These are phyloP conservation scores for Cheilosia scutellata DNA, from an alignment of 2,888 invertebrate species.

Conservation along the genomic window DNA sequence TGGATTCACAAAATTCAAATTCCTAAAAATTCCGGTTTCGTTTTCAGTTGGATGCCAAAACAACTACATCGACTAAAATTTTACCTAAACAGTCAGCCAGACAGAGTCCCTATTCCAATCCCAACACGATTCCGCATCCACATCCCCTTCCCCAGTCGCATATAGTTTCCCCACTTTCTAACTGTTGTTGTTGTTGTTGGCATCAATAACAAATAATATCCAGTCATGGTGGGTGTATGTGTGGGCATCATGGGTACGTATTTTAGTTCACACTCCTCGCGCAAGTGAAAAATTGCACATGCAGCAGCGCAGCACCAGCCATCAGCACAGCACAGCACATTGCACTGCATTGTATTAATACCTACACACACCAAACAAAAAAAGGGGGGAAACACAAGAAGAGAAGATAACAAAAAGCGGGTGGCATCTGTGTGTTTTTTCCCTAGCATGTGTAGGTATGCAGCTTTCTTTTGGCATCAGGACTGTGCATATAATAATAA, in stretches of 20 bases:
- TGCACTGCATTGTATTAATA: slow-evolving; percentile 8
- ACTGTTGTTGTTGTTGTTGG: slow-evolving; percentile 19
- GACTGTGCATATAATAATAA: slow-evolving; percentile 42
- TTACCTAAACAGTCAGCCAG: not conserved
- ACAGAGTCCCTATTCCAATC: too few species aligned
- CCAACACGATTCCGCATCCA: slow-evolving; percentile 23
- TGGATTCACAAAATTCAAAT: slow-evolving; percentile 70
- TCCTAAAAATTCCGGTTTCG: slow-evolving; percentile 82
- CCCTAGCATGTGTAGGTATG: slow-evolving; percentile 24
- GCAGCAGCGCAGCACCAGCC: slow-evolving; percentile 9
- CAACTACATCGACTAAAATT: slow-evolving; percentile 16
- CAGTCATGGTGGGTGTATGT: slow-evolving; percentile 28
- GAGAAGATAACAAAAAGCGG: slow-evolving; percentile 65
- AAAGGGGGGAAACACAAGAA: slow-evolving; percentile 22
- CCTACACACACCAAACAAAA: slow-evolving; percentile 1
- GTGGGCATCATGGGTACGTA: not conserved
- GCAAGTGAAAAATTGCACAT: slow-evolving; percentile 37
- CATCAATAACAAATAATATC: slow-evolving; percentile 2
- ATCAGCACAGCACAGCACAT: slow-evolving; percentile 10
- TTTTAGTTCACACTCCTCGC: slow-evolving; percentile 18
- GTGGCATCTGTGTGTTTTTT: slow-evolving; percentile 63
- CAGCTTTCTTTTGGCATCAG: not conserved
- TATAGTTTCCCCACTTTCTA: slow-evolving; percentile 50
- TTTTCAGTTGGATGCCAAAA: slow-evolving; percentile 77
- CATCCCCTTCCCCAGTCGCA: slow-evolving; percentile 21